Base-by-base conservation (phyloP, 2,797 vertebrate genomes). In the Pangasius mekongensis region DNA sequence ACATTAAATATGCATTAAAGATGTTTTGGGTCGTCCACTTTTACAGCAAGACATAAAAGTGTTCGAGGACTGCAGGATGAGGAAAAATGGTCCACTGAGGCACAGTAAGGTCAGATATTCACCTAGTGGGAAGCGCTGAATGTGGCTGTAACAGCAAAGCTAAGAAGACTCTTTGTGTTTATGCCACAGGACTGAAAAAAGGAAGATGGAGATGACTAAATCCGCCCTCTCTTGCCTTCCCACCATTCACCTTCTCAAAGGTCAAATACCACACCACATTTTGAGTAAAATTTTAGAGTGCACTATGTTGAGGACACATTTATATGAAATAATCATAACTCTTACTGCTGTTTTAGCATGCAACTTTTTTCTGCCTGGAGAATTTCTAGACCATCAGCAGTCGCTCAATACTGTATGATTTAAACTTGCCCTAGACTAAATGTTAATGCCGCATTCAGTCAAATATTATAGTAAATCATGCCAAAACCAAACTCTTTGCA, bases 1-100 rank as follows among this genome's bases (percentile, higher is more conserved):
- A 92, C 94, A 95, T 96, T 93, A 95, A 96, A 94, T 92, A 96
- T 95, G 83, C 92, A 96, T 94, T 90, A 93, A 92, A 90, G 86
- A 89, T 80, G 83, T 66, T 84, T 80, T 89, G 85, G 18, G 74
- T 62, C 36, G 11, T 18, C 27, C 83, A 74, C 66, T 52, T 86
- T 86, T 76, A 71, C 67, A 78, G 76, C 27, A 81, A 81, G 39
- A 73, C 56, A 76, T 73, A 8, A 89, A 81, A 64, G 82, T 39
- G 52, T 39, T 80, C 1, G 18, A 83, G 56, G 62, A 22, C 27
- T 24, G 62, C 47, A 69, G 69, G 52, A 58, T 67, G 30, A 77
- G 39, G 39, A 81, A 66, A 86, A 87, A 87, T 18, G 43, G 43
- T 66, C 47, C 5, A 69, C 24, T 74, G 84, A 39, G 71, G 20